Conservation (phyloP, 1,140 invertebrate species). For the Pogonomyrmex californicus region DNA sequence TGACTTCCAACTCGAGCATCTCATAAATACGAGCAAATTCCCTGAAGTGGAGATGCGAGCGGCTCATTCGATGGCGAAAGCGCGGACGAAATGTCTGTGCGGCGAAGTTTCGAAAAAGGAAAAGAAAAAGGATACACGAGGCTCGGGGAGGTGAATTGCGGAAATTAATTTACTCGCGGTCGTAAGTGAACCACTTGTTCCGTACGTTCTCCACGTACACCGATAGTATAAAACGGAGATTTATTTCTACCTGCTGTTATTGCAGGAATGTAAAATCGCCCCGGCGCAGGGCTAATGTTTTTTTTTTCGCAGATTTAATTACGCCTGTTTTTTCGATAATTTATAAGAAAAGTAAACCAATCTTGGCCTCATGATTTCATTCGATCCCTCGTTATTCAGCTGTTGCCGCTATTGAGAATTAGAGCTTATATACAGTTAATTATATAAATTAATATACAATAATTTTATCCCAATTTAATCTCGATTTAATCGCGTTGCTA, state of each 20-base stretch:
- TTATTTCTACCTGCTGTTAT: constrained; percentile 11
- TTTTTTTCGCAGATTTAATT: background rate
- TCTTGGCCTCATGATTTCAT: background rate
- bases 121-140: background rate
- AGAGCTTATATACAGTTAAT: background rate
- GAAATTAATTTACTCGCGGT: constrained; percentile 57
- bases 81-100: constrained; percentile 47
- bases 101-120: constrained; percentile 43
- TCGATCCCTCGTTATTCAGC: background rate
- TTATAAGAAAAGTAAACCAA: background rate
- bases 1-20: constrained; percentile 60
- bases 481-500: constrained; percentile 5
- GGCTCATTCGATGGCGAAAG: constrained; percentile 38
- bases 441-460: constrained; percentile 32
- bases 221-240: constrained; percentile 16
- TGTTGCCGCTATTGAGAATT: background rate
- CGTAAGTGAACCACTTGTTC: constrained; percentile 56
- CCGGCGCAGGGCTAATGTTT: background rate
- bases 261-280: background rate
- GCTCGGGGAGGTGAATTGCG: constrained; percentile 9
- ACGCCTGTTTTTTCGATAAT: background rate
- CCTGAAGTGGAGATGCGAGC: constrained; percentile 39
- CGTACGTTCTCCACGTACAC: constrained; percentile 27
- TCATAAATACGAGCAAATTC: constrained; percentile 59
- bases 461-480: constrained; percentile 34